These are phyloP conservation scores for Aspiorhynchus laticeps DNA, from an alignment of 2,113 vertebrate species.

Conservation along the genomic window DNA sequence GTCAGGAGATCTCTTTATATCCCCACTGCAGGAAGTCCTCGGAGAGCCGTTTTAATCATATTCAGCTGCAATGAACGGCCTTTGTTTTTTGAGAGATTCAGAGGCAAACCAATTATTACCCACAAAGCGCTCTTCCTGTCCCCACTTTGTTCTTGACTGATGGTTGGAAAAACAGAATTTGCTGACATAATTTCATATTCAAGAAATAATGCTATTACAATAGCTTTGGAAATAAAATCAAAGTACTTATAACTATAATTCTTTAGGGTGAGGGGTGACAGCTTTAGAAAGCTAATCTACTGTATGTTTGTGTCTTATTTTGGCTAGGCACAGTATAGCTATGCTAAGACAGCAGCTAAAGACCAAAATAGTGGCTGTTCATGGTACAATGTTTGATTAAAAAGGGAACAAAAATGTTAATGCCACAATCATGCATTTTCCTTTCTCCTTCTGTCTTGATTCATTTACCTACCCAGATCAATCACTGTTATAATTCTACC, in stretches of 20 bases:
- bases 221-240: constrained; percentile 40
- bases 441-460: too few species aligned
- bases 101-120: constrained; percentile 43
- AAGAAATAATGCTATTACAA: constrained; percentile 32
- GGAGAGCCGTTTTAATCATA: constrained; percentile 29
- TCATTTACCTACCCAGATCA: too few species aligned
- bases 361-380: neutral
- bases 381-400: neutral
- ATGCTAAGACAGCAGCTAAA: neutral
- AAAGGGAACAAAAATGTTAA: neutral
- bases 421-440: too few species aligned
- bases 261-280: constrained; percentile 31
- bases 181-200: constrained; percentile 38
- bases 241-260: constrained; percentile 39
- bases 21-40: constrained; percentile 26
- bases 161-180: constrained; percentile 31
- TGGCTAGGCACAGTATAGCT: neutral
- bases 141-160: constrained; percentile 39
- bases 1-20: constrained; percentile 38
- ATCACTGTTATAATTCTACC: too few species aligned
- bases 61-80: constrained; percentile 26
- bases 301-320: neutral
- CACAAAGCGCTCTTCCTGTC: constrained; percentile 19
- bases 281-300: constrained; percentile 6
- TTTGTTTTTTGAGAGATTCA: constrained; percentile 31